Conservation (phyloP, 2,113 vertebrate species). For the Eublepharis macularius region DNA sequence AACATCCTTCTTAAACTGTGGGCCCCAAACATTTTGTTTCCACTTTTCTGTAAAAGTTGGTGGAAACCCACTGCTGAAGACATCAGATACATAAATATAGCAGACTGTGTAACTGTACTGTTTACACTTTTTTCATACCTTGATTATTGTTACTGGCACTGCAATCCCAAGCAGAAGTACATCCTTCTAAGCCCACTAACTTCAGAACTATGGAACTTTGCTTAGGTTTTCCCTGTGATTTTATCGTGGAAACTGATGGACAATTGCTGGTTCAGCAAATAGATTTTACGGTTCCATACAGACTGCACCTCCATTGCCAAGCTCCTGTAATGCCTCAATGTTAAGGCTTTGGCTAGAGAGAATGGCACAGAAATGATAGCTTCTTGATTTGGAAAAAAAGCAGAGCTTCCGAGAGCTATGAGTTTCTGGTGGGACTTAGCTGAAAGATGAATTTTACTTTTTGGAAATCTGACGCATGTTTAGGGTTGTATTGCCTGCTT, state of each 20-base stretch:
- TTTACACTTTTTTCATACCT: background rate
- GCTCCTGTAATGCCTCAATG: background rate
- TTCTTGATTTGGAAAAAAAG: no score
- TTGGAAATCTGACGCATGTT: background rate
- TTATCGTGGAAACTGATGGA: background rate
- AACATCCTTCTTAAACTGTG: no score
- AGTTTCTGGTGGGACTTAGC: background rate
- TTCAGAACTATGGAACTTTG: no score
- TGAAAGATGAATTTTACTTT: background rate
- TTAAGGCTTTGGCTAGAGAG: background rate
- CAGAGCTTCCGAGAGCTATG: no score
- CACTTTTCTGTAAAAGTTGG: no score
- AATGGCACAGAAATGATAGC: background rate
- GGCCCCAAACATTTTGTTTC: no score
- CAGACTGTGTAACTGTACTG: background rate
- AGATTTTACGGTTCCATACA: background rate
- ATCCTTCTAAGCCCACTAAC: no score
- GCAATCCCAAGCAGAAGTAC: no score
- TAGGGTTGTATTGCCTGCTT: background rate
- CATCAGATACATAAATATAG: background rate
- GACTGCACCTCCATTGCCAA: background rate
- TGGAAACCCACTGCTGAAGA: background rate
- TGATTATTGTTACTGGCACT: background rate
- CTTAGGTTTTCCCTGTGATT: no score
- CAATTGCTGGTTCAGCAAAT: background rate